These are phyloP conservation scores for Gambusia yucatana DNA, from an alignment of 2,797 vertebrate genomes.

Conservation along the genomic window DNA sequence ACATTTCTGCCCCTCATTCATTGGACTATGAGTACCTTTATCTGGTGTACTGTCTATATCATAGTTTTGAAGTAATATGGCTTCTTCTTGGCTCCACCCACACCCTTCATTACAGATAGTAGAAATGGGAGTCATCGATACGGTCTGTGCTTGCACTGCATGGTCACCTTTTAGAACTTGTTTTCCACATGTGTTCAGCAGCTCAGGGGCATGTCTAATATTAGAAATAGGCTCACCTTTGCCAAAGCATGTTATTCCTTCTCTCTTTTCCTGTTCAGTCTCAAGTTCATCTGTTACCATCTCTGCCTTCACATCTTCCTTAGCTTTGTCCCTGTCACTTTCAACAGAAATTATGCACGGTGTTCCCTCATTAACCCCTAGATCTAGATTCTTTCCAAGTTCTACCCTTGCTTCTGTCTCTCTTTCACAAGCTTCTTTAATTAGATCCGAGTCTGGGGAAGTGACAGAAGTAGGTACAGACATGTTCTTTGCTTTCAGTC, in stretches of 20 bases:
- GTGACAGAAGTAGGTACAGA: conserved; percentile 42
- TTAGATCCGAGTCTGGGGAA: conserved; percentile 43
- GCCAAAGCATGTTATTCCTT: conserved; percentile 32
- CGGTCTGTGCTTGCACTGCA: conserved; percentile 14
- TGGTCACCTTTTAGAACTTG: background rate
- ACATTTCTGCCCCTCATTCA: conserved; percentile 28
- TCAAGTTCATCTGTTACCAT: conserved; percentile 36
- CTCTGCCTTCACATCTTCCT: conserved; percentile 43
- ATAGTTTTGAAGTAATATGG: conserved; percentile 15
- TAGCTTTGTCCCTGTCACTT: conserved; percentile 29
- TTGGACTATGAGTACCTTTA: conserved; percentile 11
- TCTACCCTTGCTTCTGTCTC: conserved; percentile 25
- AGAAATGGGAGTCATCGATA: background rate
- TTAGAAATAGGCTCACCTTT: conserved; percentile 34
- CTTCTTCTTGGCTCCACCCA: conserved; percentile 22
- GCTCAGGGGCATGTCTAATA: conserved; percentile 60
- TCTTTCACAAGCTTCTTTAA: conserved; percentile 47
- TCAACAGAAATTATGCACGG: conserved; percentile 13
- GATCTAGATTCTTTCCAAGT: conserved; percentile 26
- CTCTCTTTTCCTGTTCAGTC: conserved; percentile 52
- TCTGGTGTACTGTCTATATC: conserved; percentile 12
- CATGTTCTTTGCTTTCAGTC: conserved; percentile 64
- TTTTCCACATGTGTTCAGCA: conserved; percentile 47
- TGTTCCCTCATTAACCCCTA: conserved; percentile 10
- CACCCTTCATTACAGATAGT: conserved; percentile 15